phyloP scores from a whole-genome alignment of 2,797 vertebrate species.

The Eospalax fontanierii region DNA sequence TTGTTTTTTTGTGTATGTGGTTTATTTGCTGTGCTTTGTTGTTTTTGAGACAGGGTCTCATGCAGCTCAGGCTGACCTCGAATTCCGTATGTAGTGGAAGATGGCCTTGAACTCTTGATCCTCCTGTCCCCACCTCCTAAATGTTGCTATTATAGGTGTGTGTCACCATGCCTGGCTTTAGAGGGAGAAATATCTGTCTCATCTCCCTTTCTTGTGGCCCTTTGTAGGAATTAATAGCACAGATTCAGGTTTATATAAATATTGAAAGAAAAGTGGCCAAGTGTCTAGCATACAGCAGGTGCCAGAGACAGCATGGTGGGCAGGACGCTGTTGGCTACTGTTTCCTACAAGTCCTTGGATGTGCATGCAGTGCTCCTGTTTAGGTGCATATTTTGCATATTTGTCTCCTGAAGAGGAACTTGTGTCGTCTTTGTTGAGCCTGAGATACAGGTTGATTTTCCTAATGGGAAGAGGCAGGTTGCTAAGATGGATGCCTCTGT shows the following conservation, averaged over 20 bases:
- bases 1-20: background rate
- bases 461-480: background rate
- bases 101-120: background rate
- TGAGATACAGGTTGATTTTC: background rate
- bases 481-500: background rate
- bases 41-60: background rate
- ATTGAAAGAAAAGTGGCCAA: background rate
- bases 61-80: background rate
- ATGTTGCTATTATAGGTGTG: background rate
- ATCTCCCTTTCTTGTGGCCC: background rate
- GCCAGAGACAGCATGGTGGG: too few relatives aligned
- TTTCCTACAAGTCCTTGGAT: background rate
- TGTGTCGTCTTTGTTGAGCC: background rate
- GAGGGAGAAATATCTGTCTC: background rate
- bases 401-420: background rate
- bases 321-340: too few relatives aligned
- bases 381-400: rapidly evolving
- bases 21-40: background rate
- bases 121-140: background rate
- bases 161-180: background rate
- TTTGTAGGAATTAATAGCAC: background rate
- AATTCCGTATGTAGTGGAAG: background rate
- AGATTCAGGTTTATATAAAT: background rate
- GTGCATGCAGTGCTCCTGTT: background rate
- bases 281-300: background rate